Evolutionary conservation across 2,113 vertebrate genomes (phyloP).

Genomic region (Caretta caretta): DNA sequence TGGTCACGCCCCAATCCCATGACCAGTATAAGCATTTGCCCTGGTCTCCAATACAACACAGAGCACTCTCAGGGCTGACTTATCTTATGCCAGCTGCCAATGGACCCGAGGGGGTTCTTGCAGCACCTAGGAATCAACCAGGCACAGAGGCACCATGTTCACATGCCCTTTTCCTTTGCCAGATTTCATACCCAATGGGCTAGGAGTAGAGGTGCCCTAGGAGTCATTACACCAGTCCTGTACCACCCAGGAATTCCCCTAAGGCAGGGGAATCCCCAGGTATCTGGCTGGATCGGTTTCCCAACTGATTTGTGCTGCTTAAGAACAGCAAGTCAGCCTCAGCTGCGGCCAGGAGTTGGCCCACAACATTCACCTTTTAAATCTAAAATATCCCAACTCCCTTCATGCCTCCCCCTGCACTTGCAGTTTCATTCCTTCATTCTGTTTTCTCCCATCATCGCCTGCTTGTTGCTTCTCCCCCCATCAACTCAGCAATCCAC

Average conservation of each 20-base stretch:
- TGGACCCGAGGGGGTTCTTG: background rate
- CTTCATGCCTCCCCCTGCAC: background rate
- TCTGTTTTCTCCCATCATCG: background rate
- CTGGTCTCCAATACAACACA: background rate
- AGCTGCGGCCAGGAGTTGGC: background rate
- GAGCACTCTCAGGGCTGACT: background rate
- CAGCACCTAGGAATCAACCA: background rate
- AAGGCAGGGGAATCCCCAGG: background rate
- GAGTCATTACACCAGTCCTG: background rate
- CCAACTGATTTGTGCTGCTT: background rate
- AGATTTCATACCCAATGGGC: background rate
- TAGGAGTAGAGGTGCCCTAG: background rate
- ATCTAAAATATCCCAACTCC: background rate
- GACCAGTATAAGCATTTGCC: background rate
- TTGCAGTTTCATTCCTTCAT: background rate
- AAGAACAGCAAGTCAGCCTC: background rate
- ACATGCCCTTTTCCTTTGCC: background rate
- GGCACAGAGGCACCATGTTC: background rate
- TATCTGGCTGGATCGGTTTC: background rate
- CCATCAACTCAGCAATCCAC: background rate
- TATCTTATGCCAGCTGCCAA: background rate
- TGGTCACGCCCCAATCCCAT: background rate
- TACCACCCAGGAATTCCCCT: background rate
- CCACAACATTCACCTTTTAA: background rate
- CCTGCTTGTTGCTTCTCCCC: background rate